Base-by-base conservation (phyloP, 2,888 invertebrate species). In the Aelia acuminata region DNA sequence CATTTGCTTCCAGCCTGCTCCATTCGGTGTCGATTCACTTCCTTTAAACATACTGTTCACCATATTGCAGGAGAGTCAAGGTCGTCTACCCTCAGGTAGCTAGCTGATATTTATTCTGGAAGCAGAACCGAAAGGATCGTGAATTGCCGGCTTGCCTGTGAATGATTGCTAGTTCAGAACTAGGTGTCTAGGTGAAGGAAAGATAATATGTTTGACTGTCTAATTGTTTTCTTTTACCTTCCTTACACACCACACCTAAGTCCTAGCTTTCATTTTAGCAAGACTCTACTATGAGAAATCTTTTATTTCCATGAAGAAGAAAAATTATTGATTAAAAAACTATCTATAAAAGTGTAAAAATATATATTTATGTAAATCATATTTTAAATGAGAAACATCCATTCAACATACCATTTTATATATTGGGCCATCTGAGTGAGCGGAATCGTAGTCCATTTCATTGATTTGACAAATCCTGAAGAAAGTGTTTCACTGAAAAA, bases 201-300 rank as follows among this genome's bases (percentile, higher is more conserved):
- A 70, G 35, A 70, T 70, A 35, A 63, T 63, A 7, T 31, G 63
- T 70, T 70, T 70, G 63, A 15, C 15, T 70, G 63, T 70, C 31
- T 70, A 70, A 70, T 70, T 70, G 63, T 70, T 70, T 70, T 70
- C 31, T 70, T 18, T 70, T 31, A 35, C 63, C 63, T 70, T 35
- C 5, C 63, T 35, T 70, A 70, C 63, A 20, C 1, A 20, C 31
- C 63, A 20, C 1, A 20, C 31, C 18, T 35, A 31, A 18, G 5
- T 70, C 35, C 63, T 70, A 35, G 63, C 63, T 70, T 70, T 70
- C 63, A 1, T 35, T 35, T 20, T 18, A 70, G 13, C 15, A 8
- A 70, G 63, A 1, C 4, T 18, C 26, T 26, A 10, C n/a, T 5
- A n/a, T 10, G 53, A n/a, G n/a, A 53, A 53, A 53, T 5, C 7